A percentile compares a stretch with the other conserved stretches of the same genome.
These are phyloP conservation scores for Etheostoma nigrum DNA, from an alignment of 2,797 vertebrate genomes.

Conservation along the genomic window DNA sequence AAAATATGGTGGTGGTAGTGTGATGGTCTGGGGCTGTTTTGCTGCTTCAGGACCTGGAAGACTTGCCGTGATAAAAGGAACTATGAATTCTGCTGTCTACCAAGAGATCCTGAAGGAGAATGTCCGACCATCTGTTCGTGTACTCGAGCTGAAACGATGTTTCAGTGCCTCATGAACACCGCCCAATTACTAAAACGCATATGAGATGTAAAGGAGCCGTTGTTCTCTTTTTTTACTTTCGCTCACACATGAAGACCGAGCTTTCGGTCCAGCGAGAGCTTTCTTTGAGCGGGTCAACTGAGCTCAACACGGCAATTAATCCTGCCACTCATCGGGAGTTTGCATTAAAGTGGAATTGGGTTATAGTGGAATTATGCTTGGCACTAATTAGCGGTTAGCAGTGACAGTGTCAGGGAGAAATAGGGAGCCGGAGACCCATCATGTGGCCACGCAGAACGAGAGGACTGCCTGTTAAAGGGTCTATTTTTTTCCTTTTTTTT, in stretches of 20 bases:
- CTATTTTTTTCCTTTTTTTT: no score
- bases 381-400: constrained; percentile 77
- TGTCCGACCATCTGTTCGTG: no score
- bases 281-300: constrained; percentile 61
- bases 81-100: no score
- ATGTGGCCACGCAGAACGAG: constrained; percentile 49
- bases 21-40: no score
- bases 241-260: constrained; percentile 34
- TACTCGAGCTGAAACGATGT: no score
- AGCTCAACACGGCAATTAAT: constrained; percentile 77
- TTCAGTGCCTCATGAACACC: constrained; percentile 64
- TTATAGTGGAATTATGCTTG: constrained; percentile 69
- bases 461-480: constrained; percentile 19
- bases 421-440: constrained; percentile 48
- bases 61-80: no score
- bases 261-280: constrained; percentile 57
- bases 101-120: no score
- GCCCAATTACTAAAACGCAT: constrained; percentile 68
- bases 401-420: constrained; percentile 68
- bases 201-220: constrained; percentile 62
- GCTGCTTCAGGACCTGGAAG: no score
- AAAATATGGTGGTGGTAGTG: no score
- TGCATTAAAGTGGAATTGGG: constrained; percentile 51
- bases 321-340: constrained; percentile 74
- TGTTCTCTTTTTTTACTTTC: constrained; percentile 45